Evolutionary conservation across 2,113 vertebrate genomes (phyloP).

Genomic region (Mungos mungo): DNA sequence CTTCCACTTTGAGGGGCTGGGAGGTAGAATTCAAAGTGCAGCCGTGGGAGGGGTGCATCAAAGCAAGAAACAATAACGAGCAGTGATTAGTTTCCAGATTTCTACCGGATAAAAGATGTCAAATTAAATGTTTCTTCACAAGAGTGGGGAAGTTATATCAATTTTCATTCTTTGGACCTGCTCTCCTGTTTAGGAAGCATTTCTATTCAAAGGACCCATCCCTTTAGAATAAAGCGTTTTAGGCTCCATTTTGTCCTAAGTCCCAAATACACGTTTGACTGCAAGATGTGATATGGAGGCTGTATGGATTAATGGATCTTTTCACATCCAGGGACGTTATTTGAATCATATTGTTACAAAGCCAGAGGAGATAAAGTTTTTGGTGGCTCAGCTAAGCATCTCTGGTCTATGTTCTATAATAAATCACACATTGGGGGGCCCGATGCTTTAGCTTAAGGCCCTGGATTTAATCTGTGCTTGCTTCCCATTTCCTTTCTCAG

Average conservation of each 20-base stretch:
- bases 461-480: slow-evolving; percentile 59
- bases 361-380: slow-evolving; percentile 71
- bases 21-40: slow-evolving; percentile 37
- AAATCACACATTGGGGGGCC: slow-evolving; percentile 41
- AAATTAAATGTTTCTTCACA: slow-evolving; percentile 59
- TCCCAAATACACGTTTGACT: slow-evolving; percentile 48
- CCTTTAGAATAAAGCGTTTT: slow-evolving; percentile 50
- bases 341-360: slow-evolving; percentile 77
- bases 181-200: slow-evolving; percentile 54
- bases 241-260: slow-evolving; percentile 55
- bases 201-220: slow-evolving; percentile 56
- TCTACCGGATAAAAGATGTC: slow-evolving; percentile 63
- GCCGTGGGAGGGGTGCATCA: slow-evolving; percentile 15
- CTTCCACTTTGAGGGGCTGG: background rate
- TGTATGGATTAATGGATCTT: slow-evolving; percentile 78
- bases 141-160: slow-evolving; percentile 55
- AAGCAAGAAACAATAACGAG: slow-evolving; percentile 56
- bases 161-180: slow-evolving; percentile 54
- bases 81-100: slow-evolving; percentile 60
- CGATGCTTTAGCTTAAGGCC: slow-evolving; percentile 40
- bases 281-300: slow-evolving; percentile 55
- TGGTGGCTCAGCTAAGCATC: slow-evolving; percentile 66
- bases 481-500: background rate
- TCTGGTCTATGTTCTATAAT: slow-evolving; percentile 61
- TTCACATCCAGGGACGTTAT: slow-evolving; percentile 60